Conservation (phyloP, 2,113 vertebrate species). For the Nicator chloris region DNA sequence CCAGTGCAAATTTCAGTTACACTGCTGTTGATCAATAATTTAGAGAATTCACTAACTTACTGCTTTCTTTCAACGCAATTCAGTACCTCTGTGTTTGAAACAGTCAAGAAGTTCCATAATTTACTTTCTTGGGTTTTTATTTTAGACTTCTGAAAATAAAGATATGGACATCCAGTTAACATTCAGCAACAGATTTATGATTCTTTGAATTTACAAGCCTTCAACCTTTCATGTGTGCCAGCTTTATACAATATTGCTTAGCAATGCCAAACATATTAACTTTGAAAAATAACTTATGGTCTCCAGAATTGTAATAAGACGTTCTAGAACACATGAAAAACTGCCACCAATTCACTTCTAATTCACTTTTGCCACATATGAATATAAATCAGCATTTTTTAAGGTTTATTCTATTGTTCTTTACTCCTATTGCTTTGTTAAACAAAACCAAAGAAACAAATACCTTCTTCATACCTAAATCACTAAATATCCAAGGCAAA, state of each 20-base stretch:
- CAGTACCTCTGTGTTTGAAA: neutral
- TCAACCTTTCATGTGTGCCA: neutral
- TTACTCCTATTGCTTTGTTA: neutral
- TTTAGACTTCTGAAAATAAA: neutral
- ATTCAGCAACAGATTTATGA: neutral
- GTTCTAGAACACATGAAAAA: neutral
- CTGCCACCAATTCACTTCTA: neutral
- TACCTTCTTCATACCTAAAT: neutral
- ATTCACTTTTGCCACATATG: neutral
- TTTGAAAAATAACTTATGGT: neutral
- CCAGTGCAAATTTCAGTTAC: neutral
- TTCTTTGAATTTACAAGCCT: neutral
- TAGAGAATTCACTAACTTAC: neutral
- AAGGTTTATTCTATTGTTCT: neutral
- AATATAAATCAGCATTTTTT: neutral
- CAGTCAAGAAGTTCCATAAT: neutral
- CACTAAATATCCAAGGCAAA: neutral
- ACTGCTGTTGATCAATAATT: neutral
- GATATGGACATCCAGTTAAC: neutral
- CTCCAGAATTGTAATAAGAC: neutral
- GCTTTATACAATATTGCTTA: neutral
- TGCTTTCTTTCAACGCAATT: neutral
- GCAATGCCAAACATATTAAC: neutral
- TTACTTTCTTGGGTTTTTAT: neutral
- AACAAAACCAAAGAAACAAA: neutral